Evolutionary conservation across 2,113 vertebrate species (phyloP), one percentile per base, ranked within the genome.

Genomic region (Dryoscopus gambensis): DNA sequence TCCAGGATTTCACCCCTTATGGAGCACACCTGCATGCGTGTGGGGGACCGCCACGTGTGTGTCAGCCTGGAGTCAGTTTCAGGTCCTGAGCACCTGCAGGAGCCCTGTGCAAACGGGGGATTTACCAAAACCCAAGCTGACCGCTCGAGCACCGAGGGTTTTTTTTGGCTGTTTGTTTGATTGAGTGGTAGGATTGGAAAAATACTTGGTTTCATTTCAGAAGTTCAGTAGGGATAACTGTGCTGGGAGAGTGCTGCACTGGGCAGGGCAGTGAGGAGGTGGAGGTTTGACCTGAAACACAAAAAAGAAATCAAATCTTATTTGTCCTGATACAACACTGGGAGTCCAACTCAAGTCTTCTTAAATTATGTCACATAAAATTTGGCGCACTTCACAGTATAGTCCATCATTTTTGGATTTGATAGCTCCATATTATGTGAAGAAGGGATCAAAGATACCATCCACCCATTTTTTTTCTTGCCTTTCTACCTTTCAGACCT

Each of bases 1-100:
- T 87, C 11, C 20, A 22, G 56, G 55, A 53, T 78, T 82, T 84
- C 1, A 0, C 15, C 20, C 42, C 52, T 84, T 37, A 4, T 13
- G 87, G 39, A 86, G 68, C n/a, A 77, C 63, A 60, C 27, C 40
- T 83, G 62, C 9, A 0, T 7, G 13, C 12, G 9, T 37, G 8
- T 2, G 18, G 31, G n/a, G 73, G 6, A 25, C 20, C 70, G 47
- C 55, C 35, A 11, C 0, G 3, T 57, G 67, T 2, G 1, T 59
- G 92, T 59, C 75, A 77, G 28, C 37, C 46, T 47, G 39, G 31
- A 47, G 14, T 1, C 24, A 40, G 15, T 19, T 74, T 50, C 46
- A 30, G 33, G 57, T 83, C 16, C 60, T 35, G 70, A 37, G 67
- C 33, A 18, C 15, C 35, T 63, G 49, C 35, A 19, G 64, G 64